Conservation (phyloP, 2,113 vertebrate species). For the Rhinolophus sinicus region DNA sequence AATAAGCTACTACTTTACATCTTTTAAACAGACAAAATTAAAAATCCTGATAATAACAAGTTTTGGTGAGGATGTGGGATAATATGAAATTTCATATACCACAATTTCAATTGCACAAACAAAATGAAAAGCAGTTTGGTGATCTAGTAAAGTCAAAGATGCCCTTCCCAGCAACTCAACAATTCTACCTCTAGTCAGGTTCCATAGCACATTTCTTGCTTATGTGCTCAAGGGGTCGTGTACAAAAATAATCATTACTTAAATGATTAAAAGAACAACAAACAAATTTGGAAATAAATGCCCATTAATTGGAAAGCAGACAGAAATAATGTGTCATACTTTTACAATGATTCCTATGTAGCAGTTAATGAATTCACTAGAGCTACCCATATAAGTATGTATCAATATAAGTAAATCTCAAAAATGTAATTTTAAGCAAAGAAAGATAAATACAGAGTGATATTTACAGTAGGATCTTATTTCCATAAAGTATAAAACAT, state of each 20-base stretch:
- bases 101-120: background rate
- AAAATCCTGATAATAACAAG: background rate
- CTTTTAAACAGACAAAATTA: background rate
- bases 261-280: background rate
- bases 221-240: background rate
- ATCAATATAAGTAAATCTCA: background rate
- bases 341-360: background rate
- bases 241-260: background rate
- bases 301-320: background rate
- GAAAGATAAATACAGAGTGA: background rate
- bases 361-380: background rate
- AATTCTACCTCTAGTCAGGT: background rate
- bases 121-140: background rate
- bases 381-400: background rate
- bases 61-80: background rate
- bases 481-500: background rate
- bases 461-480: background rate
- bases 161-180: background rate
- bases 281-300: conserved; percentile 12
- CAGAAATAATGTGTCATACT: background rate
- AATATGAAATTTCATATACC: background rate
- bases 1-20: background rate
- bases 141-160: background rate
- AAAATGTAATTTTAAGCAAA: conserved; percentile 39
- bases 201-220: background rate